Evolutionary conservation across 2,113 vertebrate species (phyloP).

Genomic region (Halcyon malimbica): DNA sequence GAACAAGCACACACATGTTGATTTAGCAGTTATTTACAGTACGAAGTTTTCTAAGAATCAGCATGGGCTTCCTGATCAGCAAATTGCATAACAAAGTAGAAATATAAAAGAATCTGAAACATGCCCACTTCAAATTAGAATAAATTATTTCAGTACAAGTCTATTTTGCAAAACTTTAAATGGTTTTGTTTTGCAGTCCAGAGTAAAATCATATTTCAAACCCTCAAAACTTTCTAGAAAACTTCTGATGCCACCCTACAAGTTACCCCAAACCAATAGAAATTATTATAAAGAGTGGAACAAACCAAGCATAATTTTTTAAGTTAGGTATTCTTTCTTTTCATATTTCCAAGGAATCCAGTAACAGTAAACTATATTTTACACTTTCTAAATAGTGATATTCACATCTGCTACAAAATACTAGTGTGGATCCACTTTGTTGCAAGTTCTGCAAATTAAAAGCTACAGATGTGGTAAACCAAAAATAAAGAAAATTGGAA

Average conservation of each 20-base stretch:
- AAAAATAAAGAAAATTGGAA: neutral
- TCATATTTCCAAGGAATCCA: neutral
- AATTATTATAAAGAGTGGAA: neutral
- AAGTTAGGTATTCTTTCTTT: neutral
- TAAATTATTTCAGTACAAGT: neutral
- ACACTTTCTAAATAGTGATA: neutral
- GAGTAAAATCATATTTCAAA: neutral
- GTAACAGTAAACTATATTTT: neutral
- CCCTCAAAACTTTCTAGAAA: neutral
- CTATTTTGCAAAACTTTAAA: neutral
- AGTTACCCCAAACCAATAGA: neutral
- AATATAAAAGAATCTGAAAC: neutral
- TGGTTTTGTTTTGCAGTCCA: neutral
- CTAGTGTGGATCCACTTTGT: neutral
- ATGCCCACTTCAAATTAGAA: neutral
- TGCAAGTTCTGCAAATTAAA: neutral
- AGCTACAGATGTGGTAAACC: neutral
- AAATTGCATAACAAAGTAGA: neutral
- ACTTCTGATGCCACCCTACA: fast-evolving
- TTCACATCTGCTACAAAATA: neutral
- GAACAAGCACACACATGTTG: neutral
- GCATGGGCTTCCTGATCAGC: neutral
- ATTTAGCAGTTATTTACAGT: neutral
- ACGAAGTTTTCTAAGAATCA: neutral
- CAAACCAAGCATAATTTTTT: neutral